Evolutionary conservation across 2,888 invertebrate genomes (phyloP).

Genomic region (Fissipunctia ypsillon): DNA sequence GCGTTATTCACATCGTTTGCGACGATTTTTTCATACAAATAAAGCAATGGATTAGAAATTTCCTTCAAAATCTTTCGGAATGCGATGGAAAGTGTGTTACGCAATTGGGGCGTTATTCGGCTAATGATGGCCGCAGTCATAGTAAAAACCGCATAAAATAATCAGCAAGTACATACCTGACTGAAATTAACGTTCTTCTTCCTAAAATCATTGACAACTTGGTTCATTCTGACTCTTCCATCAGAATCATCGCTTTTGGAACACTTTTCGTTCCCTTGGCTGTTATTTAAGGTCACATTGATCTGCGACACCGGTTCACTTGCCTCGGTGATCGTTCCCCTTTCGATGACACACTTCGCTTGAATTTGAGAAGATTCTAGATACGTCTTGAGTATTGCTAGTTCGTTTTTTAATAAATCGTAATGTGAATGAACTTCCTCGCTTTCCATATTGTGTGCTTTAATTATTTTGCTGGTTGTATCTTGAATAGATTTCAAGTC

Average conservation of each 20-base stretch:
- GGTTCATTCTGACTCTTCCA: constrained; percentile 70
- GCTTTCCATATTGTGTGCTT: constrained; percentile 60
- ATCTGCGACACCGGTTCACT: constrained; percentile 60
- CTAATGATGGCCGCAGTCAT: background rate
- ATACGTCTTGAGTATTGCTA: constrained; percentile 76
- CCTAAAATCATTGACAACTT: constrained; percentile 84
- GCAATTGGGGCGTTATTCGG: too few species aligned
- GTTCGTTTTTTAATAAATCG: constrained; percentile 77
- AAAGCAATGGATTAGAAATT: too few species aligned
- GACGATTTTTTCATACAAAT: too few species aligned
- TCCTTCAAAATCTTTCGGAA: too few species aligned
- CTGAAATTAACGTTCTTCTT: constrained; percentile 85
- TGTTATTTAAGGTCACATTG: constrained; percentile 76
- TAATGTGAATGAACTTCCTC: constrained; percentile 75
- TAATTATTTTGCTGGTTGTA: constrained; percentile 32
- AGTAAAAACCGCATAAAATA: background rate
- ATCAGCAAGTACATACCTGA: constrained; percentile 73
- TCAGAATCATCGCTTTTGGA: constrained; percentile 66
- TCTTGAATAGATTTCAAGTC: constrained; percentile 45
- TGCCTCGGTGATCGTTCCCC: constrained; percentile 75
- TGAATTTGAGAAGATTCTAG: constrained; percentile 72
- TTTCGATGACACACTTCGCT: constrained; percentile 76
- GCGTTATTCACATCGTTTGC: too few species aligned
- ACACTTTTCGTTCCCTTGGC: constrained; percentile 63
- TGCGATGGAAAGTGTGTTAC: too few species aligned